Evolutionary conservation across 1,140 invertebrate species (phyloP).

Genomic region (Macrosteles quadrilineatus): DNA sequence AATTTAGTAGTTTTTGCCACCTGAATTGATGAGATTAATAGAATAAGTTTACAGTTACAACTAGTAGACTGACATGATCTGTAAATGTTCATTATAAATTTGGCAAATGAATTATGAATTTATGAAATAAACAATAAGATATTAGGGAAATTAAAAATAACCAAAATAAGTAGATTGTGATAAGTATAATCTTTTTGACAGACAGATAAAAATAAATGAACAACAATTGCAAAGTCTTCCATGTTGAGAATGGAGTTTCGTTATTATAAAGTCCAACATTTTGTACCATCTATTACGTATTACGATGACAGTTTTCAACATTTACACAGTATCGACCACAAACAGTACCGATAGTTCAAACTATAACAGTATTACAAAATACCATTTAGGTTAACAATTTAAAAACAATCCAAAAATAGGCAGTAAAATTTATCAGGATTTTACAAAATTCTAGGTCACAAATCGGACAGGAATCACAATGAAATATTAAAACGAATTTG

Average conservation of each 20-base stretch:
- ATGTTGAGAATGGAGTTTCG: too few relatives aligned
- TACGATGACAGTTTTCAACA: slow-evolving; percentile 10
- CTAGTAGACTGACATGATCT: too few relatives aligned
- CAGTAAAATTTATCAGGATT: slow-evolving; percentile 3
- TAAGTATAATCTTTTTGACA: background rate
- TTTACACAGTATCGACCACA: slow-evolving; percentile 24
- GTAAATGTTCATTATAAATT: too few relatives aligned
- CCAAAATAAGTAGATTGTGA: background rate
- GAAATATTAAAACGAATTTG: slow-evolving; percentile 12
- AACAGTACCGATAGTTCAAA: background rate
- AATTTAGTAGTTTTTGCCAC: too few relatives aligned
- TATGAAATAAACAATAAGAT: background rate
- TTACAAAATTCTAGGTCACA: slow-evolving; percentile 10
- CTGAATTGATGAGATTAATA: too few relatives aligned
- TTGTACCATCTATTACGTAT: slow-evolving; percentile 27
- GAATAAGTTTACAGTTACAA: too few relatives aligned
- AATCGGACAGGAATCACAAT: slow-evolving; percentile 16
- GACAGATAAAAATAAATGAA: background rate
- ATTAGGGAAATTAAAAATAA: background rate
- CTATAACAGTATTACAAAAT: slow-evolving; percentile 4
- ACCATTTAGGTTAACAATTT: slow-evolving; percentile 10
- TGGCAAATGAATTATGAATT: too few relatives aligned
- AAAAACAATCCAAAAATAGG: slow-evolving; percentile 32
- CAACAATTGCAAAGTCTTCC: background rate
- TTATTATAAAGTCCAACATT: background rate